phyloP scores from a whole-genome alignment of 2,113 vertebrate species.

The Cranoglanis bouderius region DNA sequence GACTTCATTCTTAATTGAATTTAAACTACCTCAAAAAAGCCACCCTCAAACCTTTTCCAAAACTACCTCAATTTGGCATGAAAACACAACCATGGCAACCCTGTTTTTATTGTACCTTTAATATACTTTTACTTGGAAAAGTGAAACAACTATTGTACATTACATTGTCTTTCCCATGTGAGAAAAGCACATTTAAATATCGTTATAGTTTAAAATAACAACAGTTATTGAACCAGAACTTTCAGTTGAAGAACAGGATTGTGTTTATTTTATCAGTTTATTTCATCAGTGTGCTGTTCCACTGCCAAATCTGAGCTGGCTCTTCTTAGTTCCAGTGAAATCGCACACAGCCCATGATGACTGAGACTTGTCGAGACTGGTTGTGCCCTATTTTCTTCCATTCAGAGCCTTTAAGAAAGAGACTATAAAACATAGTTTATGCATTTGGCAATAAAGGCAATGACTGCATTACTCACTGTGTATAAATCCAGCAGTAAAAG shows the following conservation, averaged over 20 bases:
- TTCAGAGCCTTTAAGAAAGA: constrained; percentile 4
- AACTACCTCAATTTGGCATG: not conserved
- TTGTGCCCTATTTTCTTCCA: constrained; percentile 13
- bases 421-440: constrained; percentile 25
- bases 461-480: constrained; percentile 26
- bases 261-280: constrained; percentile 11
- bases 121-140: not conserved
- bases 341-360: not conserved
- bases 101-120: not conserved
- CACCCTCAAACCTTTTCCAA: not conserved
- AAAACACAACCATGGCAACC: not conserved
- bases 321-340: constrained; percentile 14
- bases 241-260: not conserved
- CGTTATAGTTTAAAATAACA: not conserved
- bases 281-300: constrained; percentile 1
- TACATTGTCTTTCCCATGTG: not conserved
- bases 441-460: constrained; percentile 25
- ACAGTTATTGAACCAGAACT: not conserved
- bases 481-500: constrained; percentile 21
- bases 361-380: constrained; percentile 29
- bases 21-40: not conserved
- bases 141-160: not conserved
- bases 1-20: not conserved
- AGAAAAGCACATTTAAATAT: not conserved
- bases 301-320: constrained; percentile 9